A percentile compares a stretch with the other conserved stretches of the same genome.
These are phyloP conservation scores for Fundulus diaphanus DNA, from an alignment of 2,797 vertebrate species.

Conservation along the genomic window DNA sequence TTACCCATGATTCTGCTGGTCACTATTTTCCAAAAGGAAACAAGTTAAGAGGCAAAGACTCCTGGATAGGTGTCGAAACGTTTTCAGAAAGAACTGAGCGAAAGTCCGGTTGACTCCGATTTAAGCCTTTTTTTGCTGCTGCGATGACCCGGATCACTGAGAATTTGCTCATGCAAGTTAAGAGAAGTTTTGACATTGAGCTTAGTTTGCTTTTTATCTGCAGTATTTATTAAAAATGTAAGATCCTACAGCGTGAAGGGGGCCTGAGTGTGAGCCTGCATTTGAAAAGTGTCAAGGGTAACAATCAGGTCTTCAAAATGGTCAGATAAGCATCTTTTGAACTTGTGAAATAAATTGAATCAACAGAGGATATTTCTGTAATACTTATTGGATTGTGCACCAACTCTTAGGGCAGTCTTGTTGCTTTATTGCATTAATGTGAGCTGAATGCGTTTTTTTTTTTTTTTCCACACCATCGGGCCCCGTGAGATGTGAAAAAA, in stretches of 20 bases:
- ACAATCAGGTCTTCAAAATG: neutral
- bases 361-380: neutral
- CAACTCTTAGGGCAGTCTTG: neutral
- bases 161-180: too few species aligned
- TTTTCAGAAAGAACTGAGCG: too few species aligned
- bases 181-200: neutral
- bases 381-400: neutral
- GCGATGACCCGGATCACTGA: too few species aligned
- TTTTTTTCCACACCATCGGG: neutral
- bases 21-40: neutral
- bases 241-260: neutral
- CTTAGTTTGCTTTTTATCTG: neutral
- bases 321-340: neutral
- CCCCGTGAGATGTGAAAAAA: neutral
- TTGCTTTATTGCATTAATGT: neutral
- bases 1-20: neutral
- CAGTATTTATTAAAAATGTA: neutral
- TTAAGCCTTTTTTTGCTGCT: too few species aligned
- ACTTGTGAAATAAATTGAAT: neutral
- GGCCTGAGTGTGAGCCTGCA: neutral
- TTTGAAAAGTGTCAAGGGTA: neutral
- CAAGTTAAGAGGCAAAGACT: too few species aligned
- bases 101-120: too few species aligned
- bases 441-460: neutral
- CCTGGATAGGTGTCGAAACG: too few species aligned